Conservation (phyloP, 2,797 vertebrate species). For the Centroberyx gerrardi region DNA sequence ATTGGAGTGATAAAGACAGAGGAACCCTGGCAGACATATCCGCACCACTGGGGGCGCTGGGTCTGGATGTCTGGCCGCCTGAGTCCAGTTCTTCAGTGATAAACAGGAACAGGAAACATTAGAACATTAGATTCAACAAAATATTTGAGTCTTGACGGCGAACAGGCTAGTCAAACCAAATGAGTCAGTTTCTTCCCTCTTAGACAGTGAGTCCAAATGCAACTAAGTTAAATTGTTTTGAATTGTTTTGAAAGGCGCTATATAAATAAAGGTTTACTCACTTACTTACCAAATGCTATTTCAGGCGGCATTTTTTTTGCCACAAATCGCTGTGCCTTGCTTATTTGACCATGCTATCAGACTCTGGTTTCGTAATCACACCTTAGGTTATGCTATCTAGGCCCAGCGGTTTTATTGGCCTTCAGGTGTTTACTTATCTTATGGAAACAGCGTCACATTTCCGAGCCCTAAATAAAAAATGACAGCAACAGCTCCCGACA, state of each 20-base stretch:
- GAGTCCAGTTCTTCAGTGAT: conserved; percentile 55
- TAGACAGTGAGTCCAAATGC: neutral
- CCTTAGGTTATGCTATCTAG: conserved; percentile 15
- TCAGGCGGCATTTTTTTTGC: neutral
- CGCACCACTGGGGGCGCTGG: conserved; percentile 73
- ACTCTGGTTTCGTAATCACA: conserved; percentile 38
- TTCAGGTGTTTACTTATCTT: conserved; percentile 84
- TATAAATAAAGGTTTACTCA: too few species aligned
- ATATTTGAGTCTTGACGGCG: conserved; percentile 11
- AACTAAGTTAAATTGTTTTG: too few species aligned
- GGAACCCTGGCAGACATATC: conserved; percentile 80
- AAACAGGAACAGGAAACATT: conserved; percentile 81
- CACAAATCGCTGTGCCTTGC: neutral
- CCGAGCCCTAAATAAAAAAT: conserved; percentile 82
- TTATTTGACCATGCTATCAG: neutral
- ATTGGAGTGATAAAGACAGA: conserved; percentile 75
- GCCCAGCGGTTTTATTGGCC: conserved; percentile 61
- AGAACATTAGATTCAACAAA: conserved; percentile 45
- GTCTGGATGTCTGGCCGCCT: conserved; percentile 69
- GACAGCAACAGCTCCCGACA: conserved; percentile 65
- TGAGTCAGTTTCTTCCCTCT: neutral
- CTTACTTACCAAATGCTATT: conserved; percentile 4
- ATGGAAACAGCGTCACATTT: conserved; percentile 80
- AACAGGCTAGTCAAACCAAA: conserved; percentile 26
- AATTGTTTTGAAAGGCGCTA: too few species aligned